Percentiles rank a stretch among this genome's conserved stretches.
Conservation (phyloP, 2,888 invertebrate genomes). For the Ichneumoninae sp. region DNA sequence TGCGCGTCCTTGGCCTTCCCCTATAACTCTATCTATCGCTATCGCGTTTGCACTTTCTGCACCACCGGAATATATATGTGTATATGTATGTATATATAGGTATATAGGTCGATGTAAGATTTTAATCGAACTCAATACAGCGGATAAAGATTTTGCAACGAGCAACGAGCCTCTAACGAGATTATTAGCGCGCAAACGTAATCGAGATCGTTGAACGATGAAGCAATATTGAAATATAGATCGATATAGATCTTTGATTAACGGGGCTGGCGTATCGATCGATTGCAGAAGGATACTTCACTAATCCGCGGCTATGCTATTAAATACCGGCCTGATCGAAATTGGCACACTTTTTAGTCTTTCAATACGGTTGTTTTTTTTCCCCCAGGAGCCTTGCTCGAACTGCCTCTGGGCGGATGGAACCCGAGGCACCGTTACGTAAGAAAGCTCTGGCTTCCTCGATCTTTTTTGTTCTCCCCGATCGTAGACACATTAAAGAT, state of each 20-base stretch:
- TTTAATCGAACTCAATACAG: background rate
- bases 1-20: constrained; percentile 64
- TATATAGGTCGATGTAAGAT: constrained; percentile 17
- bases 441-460: constrained; percentile 47
- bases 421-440: constrained; percentile 47
- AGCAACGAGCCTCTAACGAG: constrained; percentile 7
- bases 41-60: constrained; percentile 1
- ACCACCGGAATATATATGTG: constrained; percentile 10
- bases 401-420: background rate
- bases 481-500: constrained; percentile 19
- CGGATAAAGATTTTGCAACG: constrained; percentile 18
- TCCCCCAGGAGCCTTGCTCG: background rate
- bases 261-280: background rate
- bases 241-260: constrained; percentile 1
- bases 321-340: constrained; percentile 3
- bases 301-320: constrained; percentile 4
- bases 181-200: constrained; percentile 6
- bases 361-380: background rate
- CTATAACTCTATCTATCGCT: constrained; percentile 43
- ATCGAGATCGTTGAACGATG: constrained; percentile 32
- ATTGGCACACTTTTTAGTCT: constrained; percentile 19
- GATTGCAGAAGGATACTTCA: constrained; percentile 27
- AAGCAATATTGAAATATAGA: constrained; percentile 27
- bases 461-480: constrained; percentile 9
- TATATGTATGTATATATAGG: background rate